Base-by-base conservation (phyloP, 2,797 vertebrate species). In the Trichosurus vulpecula region DNA sequence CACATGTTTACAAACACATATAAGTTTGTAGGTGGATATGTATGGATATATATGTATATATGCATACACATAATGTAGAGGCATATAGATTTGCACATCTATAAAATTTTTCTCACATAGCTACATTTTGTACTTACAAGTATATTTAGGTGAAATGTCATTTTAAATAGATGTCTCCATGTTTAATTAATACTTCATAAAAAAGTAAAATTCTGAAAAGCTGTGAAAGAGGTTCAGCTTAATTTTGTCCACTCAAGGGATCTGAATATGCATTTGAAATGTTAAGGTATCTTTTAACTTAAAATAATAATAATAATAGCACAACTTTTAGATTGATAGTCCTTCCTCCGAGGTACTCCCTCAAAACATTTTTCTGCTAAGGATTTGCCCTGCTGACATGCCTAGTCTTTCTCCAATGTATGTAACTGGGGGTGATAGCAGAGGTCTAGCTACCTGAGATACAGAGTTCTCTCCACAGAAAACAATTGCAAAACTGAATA, bases 391-490 rank as follows among this genome's bases (percentile, higher is more conserved):
- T 90, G 11, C 53, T 92, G 13, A 31, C 16, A n/a, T 10, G 81
- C 57, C 1, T 61, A 19, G 41, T 58, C 58, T 55, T 52, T 2
- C 52, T 61, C 0, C 27, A 1, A 55, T 56, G 30, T 3, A 53
- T 89, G 61, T 56, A 91, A 66, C 35, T 91, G 90, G 54, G 92
- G 22, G n/a, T 91, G n/a, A 93, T 54, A 25, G 25, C 91, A 54
- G 57, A 52, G 9, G 0, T 53, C 52, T 51, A 29, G 35, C 90
- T 91, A 92, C 25, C 52, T 91, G n/a, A 4, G 0, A 19, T 74
- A 57, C 90, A 53, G 29, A 53, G 29, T 4, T 3, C 35, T 30
- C 14, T 57, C 3, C 81, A 6, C 92, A 96, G 51, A 14, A 0
- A 66, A 52, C 1, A 87, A 9, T 16, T 61, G 0, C 51, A 89